Evolutionary conservation across 1,140 invertebrate genomes (phyloP).

Genomic region (Carposina sasakii): DNA sequence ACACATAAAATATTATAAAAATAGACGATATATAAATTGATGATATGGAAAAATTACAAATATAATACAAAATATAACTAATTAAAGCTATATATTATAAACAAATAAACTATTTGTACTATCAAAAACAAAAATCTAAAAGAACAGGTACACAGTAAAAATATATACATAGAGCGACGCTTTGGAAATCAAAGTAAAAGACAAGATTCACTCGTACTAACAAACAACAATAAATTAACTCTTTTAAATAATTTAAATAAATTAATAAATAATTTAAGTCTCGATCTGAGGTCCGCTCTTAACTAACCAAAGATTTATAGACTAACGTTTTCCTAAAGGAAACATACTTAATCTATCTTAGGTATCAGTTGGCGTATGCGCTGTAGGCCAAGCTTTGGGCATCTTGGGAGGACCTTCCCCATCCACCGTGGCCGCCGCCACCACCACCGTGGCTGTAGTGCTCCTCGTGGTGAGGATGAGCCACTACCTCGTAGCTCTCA

Average conservation of each 20-base stretch:
- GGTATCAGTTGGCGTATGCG: conserved; percentile 60
- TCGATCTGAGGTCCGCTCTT: conserved; percentile 56
- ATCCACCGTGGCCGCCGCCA: conserved; percentile 56
- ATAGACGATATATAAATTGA: conserved; percentile 11
- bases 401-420: conserved; percentile 58
- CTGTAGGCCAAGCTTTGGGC: conserved; percentile 61
- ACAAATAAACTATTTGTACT: conserved; percentile 52
- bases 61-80: conserved; percentile 28
- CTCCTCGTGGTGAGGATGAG: conserved; percentile 77
- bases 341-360: conserved; percentile 34
- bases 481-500: conserved; percentile 82
- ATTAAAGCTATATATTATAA: conserved; percentile 51
- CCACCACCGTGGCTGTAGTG: conserved; percentile 68
- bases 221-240: conserved; percentile 48
- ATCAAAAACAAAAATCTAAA: conserved; percentile 32
- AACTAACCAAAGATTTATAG: conserved; percentile 28
- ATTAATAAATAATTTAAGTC: conserved; percentile 62
- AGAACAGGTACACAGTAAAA: conserved; percentile 50
- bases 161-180: conserved; percentile 24
- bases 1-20: conserved; percentile 19
- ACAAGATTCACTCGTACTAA: conserved; percentile 44
- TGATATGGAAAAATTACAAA: no score
- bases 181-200: conserved; percentile 23
- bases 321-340: conserved; percentile 11
- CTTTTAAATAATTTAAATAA: conserved; percentile 46